phyloP scores from a whole-genome alignment of 2,797 vertebrate genomes.

The Xenopus petersii region DNA sequence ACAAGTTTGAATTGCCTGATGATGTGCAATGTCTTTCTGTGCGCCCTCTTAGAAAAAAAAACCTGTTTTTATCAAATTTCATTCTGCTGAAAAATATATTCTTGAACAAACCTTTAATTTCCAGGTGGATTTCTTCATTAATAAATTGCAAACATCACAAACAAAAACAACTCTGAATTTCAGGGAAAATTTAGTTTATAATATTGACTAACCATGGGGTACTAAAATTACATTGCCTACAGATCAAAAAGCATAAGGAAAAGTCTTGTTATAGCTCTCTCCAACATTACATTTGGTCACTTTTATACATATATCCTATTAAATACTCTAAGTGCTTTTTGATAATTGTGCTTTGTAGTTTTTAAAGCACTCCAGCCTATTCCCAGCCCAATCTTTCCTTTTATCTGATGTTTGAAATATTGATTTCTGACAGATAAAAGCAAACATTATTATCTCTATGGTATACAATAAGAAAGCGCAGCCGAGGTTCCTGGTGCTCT shows the following conservation, averaged over 20 bases:
- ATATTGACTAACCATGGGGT: conserved; percentile 68
- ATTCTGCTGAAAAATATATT: too few species aligned
- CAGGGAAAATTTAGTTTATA: conserved; percentile 53
- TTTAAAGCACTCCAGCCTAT: conserved; percentile 99
- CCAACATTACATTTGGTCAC: conserved; percentile 94
- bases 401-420: conserved; percentile 99
- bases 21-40: too few species aligned
- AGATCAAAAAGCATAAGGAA: conserved; percentile 86
- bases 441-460: conserved; percentile 99
- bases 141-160: too few species aligned
- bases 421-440: conserved; percentile 99
- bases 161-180: conserved; percentile 66
- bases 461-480: conserved; percentile 79
- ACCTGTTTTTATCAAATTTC: too few species aligned
- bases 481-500: conserved; percentile 70
- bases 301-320: conserved; percentile 99
- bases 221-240: conserved; percentile 71
- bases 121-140: too few species aligned
- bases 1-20: too few species aligned
- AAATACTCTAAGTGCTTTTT: conserved; percentile 99
- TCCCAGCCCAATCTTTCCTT: conserved; percentile 99
- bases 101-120: too few species aligned
- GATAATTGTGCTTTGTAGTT: conserved; percentile 99
- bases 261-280: conserved; percentile 85
- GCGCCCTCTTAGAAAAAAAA: too few species aligned